Base-by-base conservation (phyloP, 1,140 invertebrate genomes). In the Dendrolimus kikuchii region DNA sequence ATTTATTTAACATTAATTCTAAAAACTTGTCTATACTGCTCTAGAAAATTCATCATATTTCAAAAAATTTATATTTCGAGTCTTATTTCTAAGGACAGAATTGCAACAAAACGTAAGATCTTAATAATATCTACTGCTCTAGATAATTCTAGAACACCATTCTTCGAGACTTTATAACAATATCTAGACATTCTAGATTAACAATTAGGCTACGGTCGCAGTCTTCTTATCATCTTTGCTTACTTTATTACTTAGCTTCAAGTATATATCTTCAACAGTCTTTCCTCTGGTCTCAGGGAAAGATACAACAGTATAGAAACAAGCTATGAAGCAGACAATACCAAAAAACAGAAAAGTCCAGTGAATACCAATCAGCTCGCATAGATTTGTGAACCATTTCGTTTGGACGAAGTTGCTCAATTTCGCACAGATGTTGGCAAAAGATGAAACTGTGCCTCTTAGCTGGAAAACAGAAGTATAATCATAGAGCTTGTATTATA, bases 371-470 rank as follows among this genome's bases (percentile, higher is more conserved):
- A 83, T 75, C 5, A 81, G 52, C 5, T 79, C 68, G 56, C 72
- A 72, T 6, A 86, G 53, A 38, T 60, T 69, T 4, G 71, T 74
- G 70, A 86, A 86, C 75, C 79, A 82, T 60, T 86, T 86, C 65
- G 77, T 78, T 55, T 86, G 82, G 5, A 86, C 43, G 58, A 86
- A 86, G 64, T 85, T 85, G 65, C 75, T 79, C 8, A 81, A 61
- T 61, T 85, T 85, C 0, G 80, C 81, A 55, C 74, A 81, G 6
- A 85, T 74, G 68, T 85, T 85, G 0, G 80, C 71, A 52, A 85
- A 79, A 0, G 81, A 71, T n/a, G 81, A 85, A 0, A 85, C 80
- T 38, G 77, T 83, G 9, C 81, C 79, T 0, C 81, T 74, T 5
- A 83, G 59, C 81, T 85, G 75, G 6, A 74, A 77, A 37, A 23